These are phyloP conservation scores for Drosophila bocki DNA, from an alignment of 1,140 invertebrate species.

Conservation along the genomic window DNA sequence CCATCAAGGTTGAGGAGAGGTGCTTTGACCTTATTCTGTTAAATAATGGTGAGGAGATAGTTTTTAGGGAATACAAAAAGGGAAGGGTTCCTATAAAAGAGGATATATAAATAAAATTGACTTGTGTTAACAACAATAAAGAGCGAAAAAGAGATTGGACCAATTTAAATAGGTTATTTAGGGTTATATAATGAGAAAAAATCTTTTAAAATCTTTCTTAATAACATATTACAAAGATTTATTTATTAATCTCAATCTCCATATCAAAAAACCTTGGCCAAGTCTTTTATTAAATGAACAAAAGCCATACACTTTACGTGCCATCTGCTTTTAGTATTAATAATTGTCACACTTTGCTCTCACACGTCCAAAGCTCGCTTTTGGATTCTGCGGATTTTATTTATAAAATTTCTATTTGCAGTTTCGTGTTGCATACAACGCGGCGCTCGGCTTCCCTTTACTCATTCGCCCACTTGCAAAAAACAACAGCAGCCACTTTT, in stretches of 20 bases:
- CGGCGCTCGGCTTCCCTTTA: neutral
- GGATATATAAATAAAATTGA: neutral
- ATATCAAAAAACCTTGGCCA: neutral
- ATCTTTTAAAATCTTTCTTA: neutral
- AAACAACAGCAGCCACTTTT: constrained; percentile 55
- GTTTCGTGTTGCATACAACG: constrained; percentile 43
- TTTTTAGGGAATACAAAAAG: neutral
- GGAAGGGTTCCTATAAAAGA: neutral
- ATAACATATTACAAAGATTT: too few species aligned
- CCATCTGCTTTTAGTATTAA: neutral
- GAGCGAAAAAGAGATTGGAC: too few species aligned
- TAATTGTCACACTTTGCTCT: neutral
- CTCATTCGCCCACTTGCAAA: constrained; percentile 40
- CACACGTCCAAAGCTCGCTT: neutral
- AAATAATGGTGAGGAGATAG: constrained; percentile 5
- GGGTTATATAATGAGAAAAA: too few species aligned
- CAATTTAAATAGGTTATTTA: too few species aligned
- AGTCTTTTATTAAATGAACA: neutral
- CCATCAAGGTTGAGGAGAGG: constrained; percentile 30
- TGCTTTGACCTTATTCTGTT: constrained; percentile 22
- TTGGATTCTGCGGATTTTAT: constrained; percentile 37
- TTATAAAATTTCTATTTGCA: constrained; percentile 73
- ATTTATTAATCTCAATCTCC: too few species aligned
- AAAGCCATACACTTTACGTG: neutral
- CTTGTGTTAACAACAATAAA: neutral